A percentile compares a stretch with the other conserved stretches of the same genome.
Evolutionary conservation across 2,113 vertebrate species (phyloP).

Genomic region (Gnathonemus longibarbis): DNA sequence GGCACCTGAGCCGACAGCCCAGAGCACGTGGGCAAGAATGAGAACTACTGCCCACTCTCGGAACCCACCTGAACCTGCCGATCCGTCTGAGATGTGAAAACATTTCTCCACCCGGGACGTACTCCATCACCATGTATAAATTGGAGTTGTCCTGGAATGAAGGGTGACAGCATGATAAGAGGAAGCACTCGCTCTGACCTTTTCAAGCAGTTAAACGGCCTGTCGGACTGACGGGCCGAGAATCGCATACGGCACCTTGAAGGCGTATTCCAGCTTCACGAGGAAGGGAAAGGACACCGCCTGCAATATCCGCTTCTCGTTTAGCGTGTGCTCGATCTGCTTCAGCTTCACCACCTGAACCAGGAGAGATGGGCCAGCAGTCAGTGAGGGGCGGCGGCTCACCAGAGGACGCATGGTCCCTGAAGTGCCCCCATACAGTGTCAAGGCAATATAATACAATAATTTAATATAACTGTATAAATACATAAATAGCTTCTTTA

Average conservation of each 20-base stretch:
- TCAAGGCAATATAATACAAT: background rate
- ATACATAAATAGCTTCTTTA: background rate
- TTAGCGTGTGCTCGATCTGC: conserved; percentile 98
- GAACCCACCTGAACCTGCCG: conserved; percentile 88
- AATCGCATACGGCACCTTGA: conserved; percentile 74
- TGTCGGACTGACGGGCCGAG: background rate
- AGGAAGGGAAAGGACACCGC: conserved; percentile 97
- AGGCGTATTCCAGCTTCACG: conserved; percentile 93
- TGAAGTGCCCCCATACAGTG: background rate
- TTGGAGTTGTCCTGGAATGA: conserved; percentile 91
- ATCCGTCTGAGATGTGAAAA: conserved; percentile 99
- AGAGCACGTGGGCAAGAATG: conserved; percentile 19
- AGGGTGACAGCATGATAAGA: conserved; percentile 4
- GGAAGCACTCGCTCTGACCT: background rate
- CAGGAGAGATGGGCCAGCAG: background rate
- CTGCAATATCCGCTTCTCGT: conserved; percentile 98
- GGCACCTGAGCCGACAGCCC: background rate
- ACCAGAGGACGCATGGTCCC: background rate
- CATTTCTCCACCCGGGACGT: conserved; percentile 98
- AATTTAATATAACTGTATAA: background rate
- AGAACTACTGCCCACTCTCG: background rate
- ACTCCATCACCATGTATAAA: conserved; percentile 99
- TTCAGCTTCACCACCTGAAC: conserved; percentile 95
- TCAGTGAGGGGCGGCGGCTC: background rate
- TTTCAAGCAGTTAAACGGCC: background rate